Evolutionary conservation across 2,888 invertebrate species (phyloP).

Genomic region (Pycnomerus fuliginosus): DNA sequence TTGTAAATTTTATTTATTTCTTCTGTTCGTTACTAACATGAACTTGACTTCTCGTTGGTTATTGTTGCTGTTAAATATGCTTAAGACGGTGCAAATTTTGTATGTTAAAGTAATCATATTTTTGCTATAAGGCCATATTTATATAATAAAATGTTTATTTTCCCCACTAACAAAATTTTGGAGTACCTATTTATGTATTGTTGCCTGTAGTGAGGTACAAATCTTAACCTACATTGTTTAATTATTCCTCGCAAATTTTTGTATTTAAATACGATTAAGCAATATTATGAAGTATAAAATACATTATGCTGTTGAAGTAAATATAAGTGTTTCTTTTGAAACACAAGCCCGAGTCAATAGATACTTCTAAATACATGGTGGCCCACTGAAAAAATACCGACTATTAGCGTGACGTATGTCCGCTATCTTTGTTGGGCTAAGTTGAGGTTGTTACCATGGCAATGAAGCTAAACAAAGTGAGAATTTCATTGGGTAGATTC

Average conservation of each 20-base stretch:
- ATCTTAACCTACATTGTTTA: conserved; percentile 7
- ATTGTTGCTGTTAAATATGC: conserved; percentile 18
- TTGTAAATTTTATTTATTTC: too few species aligned
- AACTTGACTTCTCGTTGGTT: conserved; percentile 3
- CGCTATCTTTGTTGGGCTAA: too few species aligned
- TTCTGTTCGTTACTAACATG: background rate
- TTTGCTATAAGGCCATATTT: conserved; percentile 30
- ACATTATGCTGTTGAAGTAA: conserved; percentile 5
- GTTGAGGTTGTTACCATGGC: too few species aligned
- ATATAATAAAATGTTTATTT: conserved; percentile 3
- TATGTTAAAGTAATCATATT: conserved; percentile 28
- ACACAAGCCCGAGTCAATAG: too few species aligned
- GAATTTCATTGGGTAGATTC: too few species aligned
- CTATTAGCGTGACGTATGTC: too few species aligned
- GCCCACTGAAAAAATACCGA: too few species aligned
- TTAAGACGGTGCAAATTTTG: conserved; percentile 18
- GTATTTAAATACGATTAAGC: conserved; percentile 21
- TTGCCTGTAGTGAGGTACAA: too few species aligned
- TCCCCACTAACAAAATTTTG: conserved; percentile 1
- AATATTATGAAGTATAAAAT: conserved; percentile 13
- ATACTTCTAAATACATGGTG: too few species aligned
- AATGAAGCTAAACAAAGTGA: too few species aligned
- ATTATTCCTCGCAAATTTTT: conserved; percentile 11
- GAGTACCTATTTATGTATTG: background rate
- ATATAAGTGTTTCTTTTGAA: background rate